Percentiles rank a stretch among this genome's conserved stretches.
These are phyloP conservation scores for Picathartes gymnocephalus DNA, from an alignment of 2,113 vertebrate species.

Conservation along the genomic window DNA sequence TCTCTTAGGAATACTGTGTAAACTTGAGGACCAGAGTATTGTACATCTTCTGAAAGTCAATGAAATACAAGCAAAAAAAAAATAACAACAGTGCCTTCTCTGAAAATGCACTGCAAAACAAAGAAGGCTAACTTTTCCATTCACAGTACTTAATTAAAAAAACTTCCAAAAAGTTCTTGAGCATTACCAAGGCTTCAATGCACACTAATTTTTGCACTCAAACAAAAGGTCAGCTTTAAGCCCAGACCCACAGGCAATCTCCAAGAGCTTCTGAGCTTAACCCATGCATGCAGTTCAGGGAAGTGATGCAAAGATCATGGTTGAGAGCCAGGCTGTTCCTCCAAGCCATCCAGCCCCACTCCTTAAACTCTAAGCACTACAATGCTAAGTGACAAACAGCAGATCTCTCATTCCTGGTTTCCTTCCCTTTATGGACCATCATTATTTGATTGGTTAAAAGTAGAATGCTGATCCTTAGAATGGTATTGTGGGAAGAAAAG, in stretches of 20 bases:
- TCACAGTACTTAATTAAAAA: not conserved
- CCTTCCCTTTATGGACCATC: not conserved
- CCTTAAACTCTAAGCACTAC: not conserved
- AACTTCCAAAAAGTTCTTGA: not conserved
- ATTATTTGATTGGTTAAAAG: not conserved
- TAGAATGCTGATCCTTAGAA: not conserved
- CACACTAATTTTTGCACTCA: not conserved
- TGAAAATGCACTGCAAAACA: not conserved
- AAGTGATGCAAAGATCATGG: not conserved
- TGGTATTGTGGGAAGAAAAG: not conserved
- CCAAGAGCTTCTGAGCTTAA: not conserved
- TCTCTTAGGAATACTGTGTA: not conserved
- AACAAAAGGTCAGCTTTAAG: not conserved
- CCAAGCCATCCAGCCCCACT: not conserved
- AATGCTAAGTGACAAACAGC: accelerated
- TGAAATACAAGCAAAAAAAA: not conserved
- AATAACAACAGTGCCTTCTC: not conserved
- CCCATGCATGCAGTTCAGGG: not conserved
- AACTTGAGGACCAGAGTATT: not conserved
- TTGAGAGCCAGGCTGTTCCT: not conserved
- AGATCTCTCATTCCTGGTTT: not conserved
- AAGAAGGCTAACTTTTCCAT: not conserved
- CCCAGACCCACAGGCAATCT: not conserved
- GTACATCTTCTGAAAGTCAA: not conserved
- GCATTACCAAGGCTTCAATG: not conserved